These are phyloP conservation scores for Falco naumanni DNA, from an alignment of 2,797 vertebrate genomes.

Conservation along the genomic window DNA sequence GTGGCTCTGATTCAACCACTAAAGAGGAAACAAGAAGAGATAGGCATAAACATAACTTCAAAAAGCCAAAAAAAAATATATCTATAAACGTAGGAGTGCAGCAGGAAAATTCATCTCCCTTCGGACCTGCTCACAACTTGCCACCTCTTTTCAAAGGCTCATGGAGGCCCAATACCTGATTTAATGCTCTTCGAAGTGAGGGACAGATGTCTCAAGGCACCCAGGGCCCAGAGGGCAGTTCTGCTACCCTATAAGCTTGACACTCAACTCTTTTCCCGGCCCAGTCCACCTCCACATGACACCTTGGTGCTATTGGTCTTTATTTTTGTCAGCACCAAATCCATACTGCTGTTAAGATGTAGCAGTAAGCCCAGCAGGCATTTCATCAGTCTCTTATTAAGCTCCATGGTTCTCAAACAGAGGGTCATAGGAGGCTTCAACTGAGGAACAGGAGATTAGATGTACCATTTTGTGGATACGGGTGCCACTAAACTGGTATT, in stretches of 20 bases:
- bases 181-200: neutral
- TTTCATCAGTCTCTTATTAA: neutral
- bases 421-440: neutral
- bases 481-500: neutral
- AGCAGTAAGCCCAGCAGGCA: neutral
- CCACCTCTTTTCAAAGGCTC: neutral
- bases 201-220: neutral
- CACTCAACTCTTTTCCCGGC: neutral
- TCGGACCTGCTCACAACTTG: neutral
- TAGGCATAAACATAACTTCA: neutral
- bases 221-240: neutral
- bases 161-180: rapidly evolving
- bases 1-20: slow-evolving; percentile 98
- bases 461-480: neutral
- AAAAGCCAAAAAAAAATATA: neutral
- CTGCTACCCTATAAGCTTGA: neutral
- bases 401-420: neutral
- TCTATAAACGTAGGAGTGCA: rapidly evolving
- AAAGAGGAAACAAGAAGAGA: slow-evolving; percentile 1
- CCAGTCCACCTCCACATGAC: rapidly evolving
- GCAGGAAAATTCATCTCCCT: rapidly evolving
- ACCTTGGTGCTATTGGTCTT: neutral
- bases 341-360: rapidly evolving
- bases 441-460: neutral
- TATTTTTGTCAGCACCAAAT: neutral